Base-by-base conservation (phyloP, 2,797 vertebrate genomes). In the Rhynchonycteris naso region DNA sequence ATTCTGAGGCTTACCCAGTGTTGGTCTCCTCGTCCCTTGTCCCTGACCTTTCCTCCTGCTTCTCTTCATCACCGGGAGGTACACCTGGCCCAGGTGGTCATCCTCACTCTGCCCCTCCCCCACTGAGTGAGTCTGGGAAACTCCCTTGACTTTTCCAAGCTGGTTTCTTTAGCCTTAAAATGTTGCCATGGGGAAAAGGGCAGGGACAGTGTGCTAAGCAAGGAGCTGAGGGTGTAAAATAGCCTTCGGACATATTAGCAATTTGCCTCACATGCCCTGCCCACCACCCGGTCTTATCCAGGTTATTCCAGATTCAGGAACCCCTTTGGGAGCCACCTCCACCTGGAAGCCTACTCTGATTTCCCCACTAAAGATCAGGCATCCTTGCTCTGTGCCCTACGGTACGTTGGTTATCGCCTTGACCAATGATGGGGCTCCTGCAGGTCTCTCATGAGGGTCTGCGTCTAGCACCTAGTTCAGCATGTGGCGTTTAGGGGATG, bases 211-310 rank as follows among this genome's bases (percentile, higher is more conserved):
- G 28, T 19, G 52, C 58, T 68, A 3, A 26, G 79, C 7, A 7
- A 26, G 24, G 11, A 0, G 0, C 52, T 4, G 11, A 2, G 35
- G 0, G 15, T 19, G 2, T 6, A 1, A 15, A 14, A 7, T 1
- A 1, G 38, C 10, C 21, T 71, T 47, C 28, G 15, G 12, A 19
- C 1, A 3, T 22, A 15, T 22, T 4, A 18, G 28, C 12, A 30
- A 22, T 24, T 56, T 65, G 43, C 43, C n/a, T 7, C 0, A 63
- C 19, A 28, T 30, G 28, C 4, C 47, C 38, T 33, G 16, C 7
- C 10, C 47, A 7, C 26, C 11, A 18, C 21, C 24, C 2, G 26
- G 1, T 7, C 30, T 33, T 13, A 10, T 47, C 13, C 26, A 14
- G 72, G 66, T 7, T 18, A 43, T 33, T 14, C 3, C 18, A 35